Base-by-base conservation (phyloP, 2,113 vertebrate species). In the Tetrao urogallus region DNA sequence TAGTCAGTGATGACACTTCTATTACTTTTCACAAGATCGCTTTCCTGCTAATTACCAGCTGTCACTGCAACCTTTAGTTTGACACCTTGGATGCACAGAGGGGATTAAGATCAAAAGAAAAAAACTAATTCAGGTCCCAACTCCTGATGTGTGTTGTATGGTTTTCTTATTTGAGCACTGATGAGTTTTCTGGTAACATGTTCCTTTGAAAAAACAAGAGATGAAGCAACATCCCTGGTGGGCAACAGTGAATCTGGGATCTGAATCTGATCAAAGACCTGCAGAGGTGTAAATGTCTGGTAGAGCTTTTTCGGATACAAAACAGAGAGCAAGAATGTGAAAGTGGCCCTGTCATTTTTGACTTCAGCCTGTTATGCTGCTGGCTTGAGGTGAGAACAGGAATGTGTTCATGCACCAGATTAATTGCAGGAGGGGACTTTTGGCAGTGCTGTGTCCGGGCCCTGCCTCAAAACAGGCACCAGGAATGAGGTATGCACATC, bases 401-500 rank as follows among this genome's bases (percentile, higher is more conserved):
- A 88, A 36, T 13, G 28, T 3, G 13, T 38, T 58, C 18, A n/a
- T 58, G 56, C 32, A n/a, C 32, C 30, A 76, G 48, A 73, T 45
- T 64, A 89, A 57, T 22, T 87, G 54, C 15, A 63, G 24, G 19
- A 76, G 7, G 2, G 16, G 28, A 65, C 42, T 3, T 54, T 34
- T 61, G 74, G 30, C 20, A 84, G 34, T 30, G 36, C n/a, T 82
- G 22, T 40, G 65, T 30, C n/a, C 11, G 75, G n/a, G 5, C 8
- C 64, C 11, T 72, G 47, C 48, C 40, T 71, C 38, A 67, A 66
- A 70, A 64, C 47, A 64, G 50, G 32, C 34, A 74, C 15, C 9
- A 60, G 18, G 67, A 78, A 0, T 36, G 21, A 4, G 11, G 16
- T 34, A 65, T 0, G 0, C 7, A 28, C 43, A 72, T n/a, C 16